Conservation (phyloP, 2,797 vertebrate genomes). For the Sylvilagus floridanus region DNA sequence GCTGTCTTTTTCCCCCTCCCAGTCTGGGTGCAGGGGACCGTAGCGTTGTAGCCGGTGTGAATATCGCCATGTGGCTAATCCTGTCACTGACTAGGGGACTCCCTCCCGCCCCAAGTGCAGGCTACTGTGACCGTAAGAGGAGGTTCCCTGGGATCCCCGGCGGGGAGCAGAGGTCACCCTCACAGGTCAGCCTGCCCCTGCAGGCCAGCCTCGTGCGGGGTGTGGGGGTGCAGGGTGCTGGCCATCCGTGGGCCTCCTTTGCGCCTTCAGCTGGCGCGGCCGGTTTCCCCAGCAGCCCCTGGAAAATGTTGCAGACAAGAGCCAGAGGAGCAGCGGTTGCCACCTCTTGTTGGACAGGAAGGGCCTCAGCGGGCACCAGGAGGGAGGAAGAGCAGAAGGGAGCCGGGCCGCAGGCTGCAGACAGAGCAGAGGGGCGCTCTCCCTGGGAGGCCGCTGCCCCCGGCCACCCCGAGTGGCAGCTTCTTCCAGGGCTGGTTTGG, state of each 20-base stretch:
- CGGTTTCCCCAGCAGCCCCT: constrained; percentile 42
- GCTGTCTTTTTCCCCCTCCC: background rate
- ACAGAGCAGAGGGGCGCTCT: background rate
- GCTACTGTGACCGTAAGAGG: background rate
- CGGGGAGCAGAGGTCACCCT: background rate
- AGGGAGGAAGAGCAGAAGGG: background rate
- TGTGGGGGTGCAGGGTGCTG: no score
- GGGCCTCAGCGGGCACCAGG: background rate
- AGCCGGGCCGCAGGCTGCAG: background rate
- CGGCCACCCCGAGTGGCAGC: background rate
- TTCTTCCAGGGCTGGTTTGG: background rate
- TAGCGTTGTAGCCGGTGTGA: background rate
- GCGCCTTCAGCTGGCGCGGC: background rate
- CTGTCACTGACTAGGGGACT: background rate
- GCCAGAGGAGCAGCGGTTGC: constrained; percentile 46
- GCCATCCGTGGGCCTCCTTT: background rate
- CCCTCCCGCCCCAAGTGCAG: background rate
- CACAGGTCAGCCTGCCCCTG: background rate
- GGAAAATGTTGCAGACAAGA: constrained; percentile 47
- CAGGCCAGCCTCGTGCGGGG: background rate
- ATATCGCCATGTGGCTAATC: background rate
- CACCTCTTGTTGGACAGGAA: constrained; percentile 19
- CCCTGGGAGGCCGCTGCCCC: no score
- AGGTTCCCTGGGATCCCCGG: background rate
- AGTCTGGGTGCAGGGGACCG: background rate